Percentiles rank a stretch among this genome's conserved stretches.
Conservation (phyloP, 2,113 vertebrate genomes). For the Chaetorhynchus papuensis region DNA sequence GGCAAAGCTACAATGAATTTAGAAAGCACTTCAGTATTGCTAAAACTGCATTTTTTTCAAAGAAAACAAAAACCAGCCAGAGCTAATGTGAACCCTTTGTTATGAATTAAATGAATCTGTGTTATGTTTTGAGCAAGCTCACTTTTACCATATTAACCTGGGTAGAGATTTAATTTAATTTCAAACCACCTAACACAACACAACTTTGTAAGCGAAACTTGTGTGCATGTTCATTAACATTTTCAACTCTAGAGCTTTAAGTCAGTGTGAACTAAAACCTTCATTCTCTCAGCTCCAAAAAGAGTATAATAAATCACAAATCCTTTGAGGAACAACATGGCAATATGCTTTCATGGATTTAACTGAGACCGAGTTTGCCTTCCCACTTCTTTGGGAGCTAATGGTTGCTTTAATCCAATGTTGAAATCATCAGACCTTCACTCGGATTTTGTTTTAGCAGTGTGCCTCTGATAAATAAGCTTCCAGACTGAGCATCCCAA, state of each 20-base stretch:
- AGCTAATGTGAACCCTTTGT: constrained; percentile 27
- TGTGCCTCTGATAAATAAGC: not conserved
- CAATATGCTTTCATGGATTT: constrained; percentile 1
- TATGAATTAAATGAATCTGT: constrained; percentile 22
- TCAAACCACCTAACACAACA: not conserved
- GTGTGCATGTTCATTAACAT: not conserved
- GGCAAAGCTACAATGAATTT: constrained; percentile 38
- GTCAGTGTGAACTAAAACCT: not conserved
- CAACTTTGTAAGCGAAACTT: constrained; percentile 18
- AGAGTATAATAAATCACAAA: not conserved
- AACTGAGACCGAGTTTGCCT: not conserved
- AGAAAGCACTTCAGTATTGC: constrained; percentile 18
- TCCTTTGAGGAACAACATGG: not conserved
- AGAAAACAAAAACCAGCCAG: constrained; percentile 18
- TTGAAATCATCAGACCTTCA: not conserved
- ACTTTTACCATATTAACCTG: constrained; percentile 7
- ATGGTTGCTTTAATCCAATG: constrained; percentile 21
- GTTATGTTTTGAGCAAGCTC: constrained; percentile 21
- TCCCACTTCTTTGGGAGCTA: constrained; percentile 6
- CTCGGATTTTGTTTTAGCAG: not conserved
- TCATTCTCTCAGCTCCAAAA: not conserved
- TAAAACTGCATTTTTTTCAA: constrained; percentile 36
- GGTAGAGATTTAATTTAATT: not conserved
- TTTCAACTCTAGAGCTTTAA: not conserved
- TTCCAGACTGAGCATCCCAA: not conserved